These are phyloP conservation scores for Nasonovia ribisnigri DNA, from an alignment of 2,888 invertebrate species.

Conservation along the genomic window DNA sequence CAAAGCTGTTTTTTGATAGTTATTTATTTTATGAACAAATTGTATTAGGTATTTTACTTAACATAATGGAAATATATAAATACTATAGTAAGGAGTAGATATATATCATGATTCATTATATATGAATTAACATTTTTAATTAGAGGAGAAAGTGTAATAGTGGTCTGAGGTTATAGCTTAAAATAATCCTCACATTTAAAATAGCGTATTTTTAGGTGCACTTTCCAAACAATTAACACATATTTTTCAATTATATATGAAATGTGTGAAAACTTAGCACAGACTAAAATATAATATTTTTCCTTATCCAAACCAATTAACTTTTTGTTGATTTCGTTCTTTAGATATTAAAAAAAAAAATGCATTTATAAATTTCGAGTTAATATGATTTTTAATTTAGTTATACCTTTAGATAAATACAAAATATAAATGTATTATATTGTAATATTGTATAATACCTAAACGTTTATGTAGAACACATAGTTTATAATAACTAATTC, in stretches of 20 bases:
- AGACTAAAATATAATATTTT: not conserved
- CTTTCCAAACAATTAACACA: not conserved
- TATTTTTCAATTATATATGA: not conserved
- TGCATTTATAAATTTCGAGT: too few species aligned
- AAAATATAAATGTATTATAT: not conserved
- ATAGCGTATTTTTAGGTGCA: not conserved
- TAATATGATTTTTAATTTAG: too few species aligned
- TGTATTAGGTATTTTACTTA: not conserved
- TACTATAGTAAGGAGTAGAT: not conserved
- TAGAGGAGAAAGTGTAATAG: not conserved
- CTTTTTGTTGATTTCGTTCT: not conserved
- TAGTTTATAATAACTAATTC: not conserved
- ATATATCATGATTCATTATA: too few species aligned
- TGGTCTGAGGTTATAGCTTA: not conserved
- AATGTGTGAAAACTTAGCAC: not conserved
- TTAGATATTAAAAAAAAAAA: not conserved
- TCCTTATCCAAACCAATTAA: not conserved
- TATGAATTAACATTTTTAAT: not conserved
- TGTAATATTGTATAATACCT: too few species aligned
- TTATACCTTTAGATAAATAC: not conserved
- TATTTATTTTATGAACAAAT: not conserved
- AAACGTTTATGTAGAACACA: too few species aligned
- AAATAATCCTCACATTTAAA: not conserved
- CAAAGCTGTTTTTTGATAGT: not conserved
- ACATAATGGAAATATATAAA: not conserved